phyloP scores from a whole-genome alignment of 2,113 vertebrate species.

The Ammodytes marinus region DNA sequence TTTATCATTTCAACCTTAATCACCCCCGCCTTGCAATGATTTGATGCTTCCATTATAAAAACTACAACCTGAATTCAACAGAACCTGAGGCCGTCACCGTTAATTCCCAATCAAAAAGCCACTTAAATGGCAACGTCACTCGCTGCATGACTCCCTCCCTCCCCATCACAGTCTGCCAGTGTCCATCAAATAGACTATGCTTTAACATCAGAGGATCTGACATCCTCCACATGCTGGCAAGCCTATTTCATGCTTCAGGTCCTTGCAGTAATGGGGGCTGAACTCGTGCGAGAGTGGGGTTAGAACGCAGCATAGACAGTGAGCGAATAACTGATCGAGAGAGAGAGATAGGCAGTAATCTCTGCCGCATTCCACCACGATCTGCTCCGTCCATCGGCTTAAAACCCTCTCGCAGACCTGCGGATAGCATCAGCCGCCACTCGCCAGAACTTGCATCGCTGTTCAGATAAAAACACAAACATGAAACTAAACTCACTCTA shows the following conservation, averaged over 20 bases:
- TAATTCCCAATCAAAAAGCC: slow-evolving; percentile 34
- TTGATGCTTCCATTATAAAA: background rate
- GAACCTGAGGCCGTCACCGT: background rate
- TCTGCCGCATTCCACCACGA: slow-evolving; percentile 57
- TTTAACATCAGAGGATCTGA: slow-evolving; percentile 66
- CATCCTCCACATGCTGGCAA: slow-evolving; percentile 72
- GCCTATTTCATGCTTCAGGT: slow-evolving; percentile 82
- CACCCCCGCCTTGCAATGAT: background rate
- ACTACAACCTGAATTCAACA: background rate
- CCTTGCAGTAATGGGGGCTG: slow-evolving; percentile 71
- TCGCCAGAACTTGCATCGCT: slow-evolving; percentile 15
- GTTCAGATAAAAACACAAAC: slow-evolving; percentile 20
- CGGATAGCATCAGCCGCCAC: slow-evolving; percentile 47
- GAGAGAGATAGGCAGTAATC: slow-evolving; percentile 65
- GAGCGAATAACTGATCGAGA: slow-evolving; percentile 54
- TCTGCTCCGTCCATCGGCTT: slow-evolving; percentile 23
- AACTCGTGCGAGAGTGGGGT: slow-evolving; percentile 49
- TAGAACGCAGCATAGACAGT: slow-evolving; percentile 47
- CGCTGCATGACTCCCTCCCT: slow-evolving; percentile 37
- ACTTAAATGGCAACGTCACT: slow-evolving; percentile 48
- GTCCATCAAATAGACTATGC: slow-evolving; percentile 55
- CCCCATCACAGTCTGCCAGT: slow-evolving; percentile 34
- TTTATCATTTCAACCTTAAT: background rate
- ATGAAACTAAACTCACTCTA: background rate
- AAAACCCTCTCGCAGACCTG: slow-evolving; percentile 19